Percentiles rank a stretch among this genome's conserved stretches.
Conservation (phyloP, 2,888 invertebrate genomes). For the Drosophila barbarae region DNA sequence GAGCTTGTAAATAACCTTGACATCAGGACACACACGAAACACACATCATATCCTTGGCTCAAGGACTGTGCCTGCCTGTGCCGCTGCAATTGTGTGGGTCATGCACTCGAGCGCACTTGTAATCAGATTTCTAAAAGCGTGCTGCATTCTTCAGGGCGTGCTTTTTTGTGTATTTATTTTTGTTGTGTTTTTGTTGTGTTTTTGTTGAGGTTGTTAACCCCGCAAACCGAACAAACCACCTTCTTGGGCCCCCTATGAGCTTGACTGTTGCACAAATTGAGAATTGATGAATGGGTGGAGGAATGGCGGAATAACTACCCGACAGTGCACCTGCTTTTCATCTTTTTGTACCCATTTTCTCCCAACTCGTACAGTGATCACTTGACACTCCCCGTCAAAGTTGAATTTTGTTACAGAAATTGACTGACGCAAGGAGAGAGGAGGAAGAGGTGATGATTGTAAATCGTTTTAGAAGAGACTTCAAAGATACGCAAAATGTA, state of each 20-base stretch:
- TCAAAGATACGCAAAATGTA: background rate
- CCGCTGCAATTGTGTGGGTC: constrained; percentile 46
- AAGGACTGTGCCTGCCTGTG: constrained; percentile 5
- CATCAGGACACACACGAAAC: constrained; percentile 33
- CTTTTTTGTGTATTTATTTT: constrained; percentile 5
- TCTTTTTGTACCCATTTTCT: background rate
- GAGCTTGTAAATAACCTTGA: constrained; percentile 65
- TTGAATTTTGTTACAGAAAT: background rate
- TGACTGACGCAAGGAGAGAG: no score
- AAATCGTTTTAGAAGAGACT: background rate
- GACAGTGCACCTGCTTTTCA: constrained; percentile 4
- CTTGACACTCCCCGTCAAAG: constrained; percentile 6
- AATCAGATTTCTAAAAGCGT: constrained; percentile 66
- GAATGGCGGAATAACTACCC: background rate
- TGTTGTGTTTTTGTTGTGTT: background rate
- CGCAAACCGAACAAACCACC: constrained; percentile 6
- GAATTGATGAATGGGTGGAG: constrained; percentile 28
- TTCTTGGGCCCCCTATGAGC: constrained; percentile 7
- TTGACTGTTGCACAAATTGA: constrained; percentile 44
- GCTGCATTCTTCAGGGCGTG: constrained; percentile 62
- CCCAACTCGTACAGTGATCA: constrained; percentile 7
- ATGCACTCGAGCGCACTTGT: constrained; percentile 62
- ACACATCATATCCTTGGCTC: background rate
- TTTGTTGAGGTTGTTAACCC: constrained; percentile 62
- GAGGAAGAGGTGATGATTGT: background rate